Base-by-base conservation (phyloP, 2,888 invertebrate genomes). In the Synergus gifuensis region DNA sequence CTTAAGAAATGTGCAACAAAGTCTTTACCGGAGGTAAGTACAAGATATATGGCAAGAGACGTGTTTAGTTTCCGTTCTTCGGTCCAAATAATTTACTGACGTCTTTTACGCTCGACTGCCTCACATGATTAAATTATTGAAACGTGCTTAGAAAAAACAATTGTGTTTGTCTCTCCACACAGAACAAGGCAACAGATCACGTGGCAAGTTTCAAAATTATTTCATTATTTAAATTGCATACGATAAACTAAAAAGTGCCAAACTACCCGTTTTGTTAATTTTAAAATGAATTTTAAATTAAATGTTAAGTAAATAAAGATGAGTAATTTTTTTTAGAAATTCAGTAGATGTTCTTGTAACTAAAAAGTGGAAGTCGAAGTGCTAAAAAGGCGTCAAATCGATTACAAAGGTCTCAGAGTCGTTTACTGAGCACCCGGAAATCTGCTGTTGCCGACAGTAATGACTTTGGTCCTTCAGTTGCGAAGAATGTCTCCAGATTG, bases 381-480 rank as follows among this genome's bases (percentile, higher is more conserved):
- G n/a, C 22, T 73, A 54, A 73, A 80, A 67, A 22, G 77, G 78
- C 60, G 62, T 78, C 77, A 78, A 78, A 60, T 80, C 76, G 64
- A 79, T 69, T 80, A 60, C 11, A 22, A 60, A 40, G 67, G 69
- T 49, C 77, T 76, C 66, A 42, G 77, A 79, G 69, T 80, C 66
- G 76, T 83, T 79, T 80, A 84, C 81, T 78, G 88, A 85, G 80
- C 22, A 83, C 81, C 87, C 89, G 89, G 89, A 89, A 89, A 87
- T 86, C 86, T 85, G 86, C 83, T 84, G 87, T 88, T 86, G 83
- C 83, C 85, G 76, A 81, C 82, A 11, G 82, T 85, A 83, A 86
- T 80, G 79, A 85, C 80, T 82, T 79, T 76, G 80, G 76, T 76
- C 64, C 76, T 77, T 79, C 79, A 14, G 76, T 78, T 80, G 78